Conservation (phyloP, 2,797 vertebrate genomes). For the Sebastes hubbsi region DNA sequence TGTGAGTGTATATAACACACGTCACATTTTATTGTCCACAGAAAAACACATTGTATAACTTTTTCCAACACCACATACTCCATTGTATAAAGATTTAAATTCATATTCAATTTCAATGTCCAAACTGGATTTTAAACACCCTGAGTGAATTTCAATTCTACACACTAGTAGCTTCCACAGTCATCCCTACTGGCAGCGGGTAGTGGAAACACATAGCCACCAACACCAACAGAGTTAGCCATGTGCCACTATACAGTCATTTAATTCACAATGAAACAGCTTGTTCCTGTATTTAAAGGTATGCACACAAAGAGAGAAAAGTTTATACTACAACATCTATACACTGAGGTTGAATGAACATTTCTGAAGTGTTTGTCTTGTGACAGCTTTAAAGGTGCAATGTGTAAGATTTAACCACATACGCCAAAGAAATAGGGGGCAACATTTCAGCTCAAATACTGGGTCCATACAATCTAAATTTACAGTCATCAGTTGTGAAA, state of each 20-base stretch:
- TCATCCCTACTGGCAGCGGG: background rate
- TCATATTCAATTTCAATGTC: background rate
- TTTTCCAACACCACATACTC: background rate
- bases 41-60: background rate
- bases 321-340: background rate
- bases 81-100: background rate
- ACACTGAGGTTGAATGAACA: background rate
- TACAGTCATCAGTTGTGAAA: no score
- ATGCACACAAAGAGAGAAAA: background rate
- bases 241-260: background rate
- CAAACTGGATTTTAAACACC: background rate
- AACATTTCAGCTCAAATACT: no score
- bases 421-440: no score
- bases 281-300: background rate
- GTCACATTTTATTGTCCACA: background rate
- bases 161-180: background rate
- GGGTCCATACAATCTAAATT: no score
- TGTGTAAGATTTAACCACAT: no score
- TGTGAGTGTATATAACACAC: background rate
- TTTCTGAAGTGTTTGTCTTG: background rate
- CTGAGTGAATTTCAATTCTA: background rate
- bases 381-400: background rate
- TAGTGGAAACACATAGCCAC: background rate
- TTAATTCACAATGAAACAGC: background rate
- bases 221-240: background rate